Base-by-base conservation (phyloP, 2,113 vertebrate genomes). In the Cepphus grylle region DNA sequence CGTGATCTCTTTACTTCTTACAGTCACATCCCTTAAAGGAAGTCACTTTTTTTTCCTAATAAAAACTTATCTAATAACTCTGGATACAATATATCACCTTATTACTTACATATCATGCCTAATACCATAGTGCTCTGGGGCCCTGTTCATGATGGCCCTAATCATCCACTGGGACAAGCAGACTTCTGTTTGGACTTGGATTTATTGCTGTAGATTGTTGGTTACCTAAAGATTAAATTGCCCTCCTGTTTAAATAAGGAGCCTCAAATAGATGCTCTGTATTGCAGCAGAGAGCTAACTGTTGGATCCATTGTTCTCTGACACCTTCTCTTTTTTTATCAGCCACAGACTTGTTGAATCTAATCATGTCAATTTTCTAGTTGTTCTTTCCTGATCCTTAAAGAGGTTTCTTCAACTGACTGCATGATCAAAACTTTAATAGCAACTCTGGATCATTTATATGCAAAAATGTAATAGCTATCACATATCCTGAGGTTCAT, bases 171-270 rank as follows among this genome's bases (percentile, higher is more conserved):
- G 67, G 49, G 73, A 85, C 84, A 85, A 69, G 81, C 43, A 94
- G 70, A 53, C 26, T 77, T 91, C 66, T 95, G 47, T 67, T 88
- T 92, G 61, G 66, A 86, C 47, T 86, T 70, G 80, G 59, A 90
- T 88, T 91, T 88, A 70, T 86, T 83, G 62, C 43, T 71, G 30
- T 42, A 63, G 70, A 84, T 93, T 83, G 38, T 66, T 94, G 56
- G 77, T 80, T 83, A 70, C 79, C 73, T 84, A 89, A 88, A 94
- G 69, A 81, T 78, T 88, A 94, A 81, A 36, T 88, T 81, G 30
- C 9, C 52, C 27, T 86, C 40, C 70, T 84, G 34, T 86, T 61
- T 65, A 72, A 94, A 82, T 12, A 70, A 81, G 36, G 16, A 10
- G 11, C 47, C 52, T 79, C 63, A 83, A 49, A 56, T 2, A 79